Conservation (phyloP, 2,888 invertebrate genomes). For the Empis livida region DNA sequence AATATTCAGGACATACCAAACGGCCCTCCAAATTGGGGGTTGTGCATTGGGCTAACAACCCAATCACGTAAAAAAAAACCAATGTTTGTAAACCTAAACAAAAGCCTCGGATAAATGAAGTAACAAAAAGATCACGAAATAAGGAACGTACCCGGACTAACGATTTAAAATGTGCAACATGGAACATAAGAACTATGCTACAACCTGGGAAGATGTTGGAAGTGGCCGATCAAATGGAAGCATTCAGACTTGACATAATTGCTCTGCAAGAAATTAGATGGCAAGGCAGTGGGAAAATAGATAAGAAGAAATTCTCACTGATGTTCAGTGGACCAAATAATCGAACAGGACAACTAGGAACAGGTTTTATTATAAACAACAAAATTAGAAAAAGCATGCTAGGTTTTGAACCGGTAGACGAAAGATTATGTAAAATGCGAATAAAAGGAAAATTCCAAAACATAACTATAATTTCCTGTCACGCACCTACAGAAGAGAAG, state of each 20-base stretch:
- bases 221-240: background rate
- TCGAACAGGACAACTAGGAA: background rate
- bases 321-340: background rate
- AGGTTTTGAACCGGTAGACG: too few relatives aligned
- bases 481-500: too few relatives aligned
- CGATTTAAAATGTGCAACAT: background rate
- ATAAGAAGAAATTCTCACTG: background rate
- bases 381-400: background rate
- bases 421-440: background rate
- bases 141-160: background rate
- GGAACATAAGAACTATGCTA: background rate
- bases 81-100: too few relatives aligned
- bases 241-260: background rate
- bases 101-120: too few relatives aligned
- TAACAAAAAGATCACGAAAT: too few relatives aligned
- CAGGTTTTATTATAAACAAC: background rate
- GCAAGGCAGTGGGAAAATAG: background rate
- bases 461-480: background rate
- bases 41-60: too few relatives aligned
- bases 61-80: too few relatives aligned
- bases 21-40: too few relatives aligned
- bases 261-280: background rate
- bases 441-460: background rate
- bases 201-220: background rate
- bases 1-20: too few relatives aligned